Percentiles rank a stretch among this genome's conserved stretches.
Evolutionary conservation across 2,113 vertebrate species (phyloP).

Genomic region (Macaca fascicularis): DNA sequence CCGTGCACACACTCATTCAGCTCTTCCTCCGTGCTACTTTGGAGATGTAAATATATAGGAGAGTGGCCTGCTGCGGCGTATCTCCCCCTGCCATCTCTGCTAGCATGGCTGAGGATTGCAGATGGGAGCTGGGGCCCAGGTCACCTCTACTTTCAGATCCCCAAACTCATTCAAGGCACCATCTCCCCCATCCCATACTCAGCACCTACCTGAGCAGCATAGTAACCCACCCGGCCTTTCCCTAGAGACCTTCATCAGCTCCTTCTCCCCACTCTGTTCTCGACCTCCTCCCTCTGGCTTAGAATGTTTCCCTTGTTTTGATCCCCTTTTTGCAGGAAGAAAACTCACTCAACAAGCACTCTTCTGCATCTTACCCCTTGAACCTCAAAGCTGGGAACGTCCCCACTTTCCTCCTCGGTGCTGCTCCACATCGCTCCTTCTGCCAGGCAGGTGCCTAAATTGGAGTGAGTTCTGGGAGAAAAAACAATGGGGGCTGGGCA

Average conservation of each 20-base stretch:
- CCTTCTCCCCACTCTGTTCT: accelerated
- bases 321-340: not conserved
- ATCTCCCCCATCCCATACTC: not conserved
- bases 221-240: accelerated
- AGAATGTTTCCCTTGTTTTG: not conserved
- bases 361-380: not conserved
- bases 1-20: not conserved
- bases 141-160: not conserved
- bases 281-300: not conserved
- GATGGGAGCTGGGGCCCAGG: not conserved
- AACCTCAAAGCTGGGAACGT: not conserved
- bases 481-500: not conserved
- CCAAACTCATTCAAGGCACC: not conserved
- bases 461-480: not conserved
- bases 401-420: not conserved
- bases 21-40: not conserved
- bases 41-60: accelerated
- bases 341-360: not conserved
- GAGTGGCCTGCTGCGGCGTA: no score
- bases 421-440: accelerated
- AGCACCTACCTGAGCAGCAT: not conserved
- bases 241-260: not conserved
- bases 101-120: not conserved
- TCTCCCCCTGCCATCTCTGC: not conserved
- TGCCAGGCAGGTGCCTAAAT: not conserved